Conservation (phyloP, 23 tunicate genomes). For the Ciona savignyi region DNA sequence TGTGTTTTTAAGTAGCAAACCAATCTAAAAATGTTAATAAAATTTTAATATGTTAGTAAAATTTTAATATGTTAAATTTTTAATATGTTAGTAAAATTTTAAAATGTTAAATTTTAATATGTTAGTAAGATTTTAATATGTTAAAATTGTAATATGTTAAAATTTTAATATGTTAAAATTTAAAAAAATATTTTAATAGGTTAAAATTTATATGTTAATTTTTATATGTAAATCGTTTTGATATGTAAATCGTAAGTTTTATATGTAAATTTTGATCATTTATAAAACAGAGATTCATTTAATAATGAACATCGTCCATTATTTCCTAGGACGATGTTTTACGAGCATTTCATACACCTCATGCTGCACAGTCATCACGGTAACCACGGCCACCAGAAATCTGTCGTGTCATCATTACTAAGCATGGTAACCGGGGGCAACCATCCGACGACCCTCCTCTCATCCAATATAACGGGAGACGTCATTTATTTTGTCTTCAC, state of each 20-base stretch:
- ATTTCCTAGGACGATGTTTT: slow-evolving; percentile 33
- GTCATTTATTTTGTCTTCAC: slow-evolving; percentile 38
- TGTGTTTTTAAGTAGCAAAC: too few species aligned
- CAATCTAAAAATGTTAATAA: too few species aligned
- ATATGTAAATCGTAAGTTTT: background rate
- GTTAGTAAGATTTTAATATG: too few species aligned
- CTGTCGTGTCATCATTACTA: slow-evolving; percentile 32
- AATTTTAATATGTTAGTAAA: too few species aligned
- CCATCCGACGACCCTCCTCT: slow-evolving; percentile 8
- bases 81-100: too few species aligned
- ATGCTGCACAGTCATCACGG: slow-evolving; percentile 21
- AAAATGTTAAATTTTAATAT: too few species aligned
- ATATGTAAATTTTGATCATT: background rate
- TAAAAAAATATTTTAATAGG: too few species aligned
- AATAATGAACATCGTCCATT: too few species aligned
- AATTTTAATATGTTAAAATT: too few species aligned
- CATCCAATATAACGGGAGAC: slow-evolving; percentile 3
- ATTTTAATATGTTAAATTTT: too few species aligned
- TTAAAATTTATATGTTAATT: background rate
- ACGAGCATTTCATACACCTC: slow-evolving; percentile 26
- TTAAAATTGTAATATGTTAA: too few species aligned
- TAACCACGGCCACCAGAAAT: slow-evolving; percentile 9
- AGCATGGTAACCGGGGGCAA: slow-evolving; percentile 38
- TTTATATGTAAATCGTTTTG: background rate
- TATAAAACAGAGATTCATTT: too few species aligned